Evolutionary conservation across 2,888 invertebrate genomes (phyloP), one percentile per base, ranked within the genome.

Genomic region (Agrochola lychnidis): DNA sequence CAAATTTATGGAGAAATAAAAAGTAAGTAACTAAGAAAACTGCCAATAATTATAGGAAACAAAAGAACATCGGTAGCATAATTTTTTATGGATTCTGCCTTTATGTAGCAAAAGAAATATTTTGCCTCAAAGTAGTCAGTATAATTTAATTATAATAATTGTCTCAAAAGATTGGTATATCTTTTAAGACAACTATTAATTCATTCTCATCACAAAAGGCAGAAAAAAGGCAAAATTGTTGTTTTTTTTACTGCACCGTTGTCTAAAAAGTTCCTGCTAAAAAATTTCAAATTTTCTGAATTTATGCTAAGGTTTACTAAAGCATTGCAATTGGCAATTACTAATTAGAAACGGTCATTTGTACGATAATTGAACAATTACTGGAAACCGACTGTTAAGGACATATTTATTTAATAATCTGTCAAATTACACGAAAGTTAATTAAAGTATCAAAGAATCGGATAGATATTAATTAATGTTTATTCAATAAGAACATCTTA

Each of bases 321-420:
- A 76, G 16, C 53, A 62, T 19, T 48, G 1, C 30, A 14, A 42
- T 78, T 40, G 6, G 19, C 22, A 53, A 62, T 25, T 19, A 48
- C 16, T 40, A 62, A 62, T 56, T 72, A 63, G 40, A 71, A 40
- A 6, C 36, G 40, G 4, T 19, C 4, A 30, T 40, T 79, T 40
- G 4, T 19, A 40, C 40, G n/a, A 79, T 71, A 45, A n/a, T 48
- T 62, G 30, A 56, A 80, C 25, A 73, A 73, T 72, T 48, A 61
- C 56, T 61, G 40, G 40, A 71, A 25, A 25, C 40, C 14, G 2
- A 56, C 10, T 48, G 9, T 48, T 56, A 19, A 4, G 5, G 30
- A 56, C 56, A 51, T n/a, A 4, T 56, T 81, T 12, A 73, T 9
- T 22, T n/a, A 62, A 48, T 42, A 56, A 56, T 30, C 12, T 16